Evolutionary conservation across 2,888 invertebrate species (phyloP), one percentile per base, ranked within the genome.

Genomic region (Abscondita cerata): DNA sequence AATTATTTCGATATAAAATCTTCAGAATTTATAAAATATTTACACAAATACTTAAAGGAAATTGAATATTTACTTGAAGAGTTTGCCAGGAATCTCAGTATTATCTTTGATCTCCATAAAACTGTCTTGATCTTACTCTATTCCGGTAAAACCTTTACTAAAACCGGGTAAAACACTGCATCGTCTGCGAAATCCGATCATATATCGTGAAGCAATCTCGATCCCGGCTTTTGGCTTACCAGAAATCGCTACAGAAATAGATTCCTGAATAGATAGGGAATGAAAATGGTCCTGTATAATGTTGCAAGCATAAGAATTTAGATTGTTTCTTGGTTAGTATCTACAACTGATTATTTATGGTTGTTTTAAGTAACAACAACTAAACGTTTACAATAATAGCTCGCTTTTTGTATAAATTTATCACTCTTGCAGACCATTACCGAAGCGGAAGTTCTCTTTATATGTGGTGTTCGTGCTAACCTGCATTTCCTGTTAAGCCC

Each of bases 161-260:
- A 70, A 71, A 72, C 68, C 61, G 64, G 64, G 70, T 73, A 71
- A 74, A 73, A 72, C 73, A 73, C 70, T 76, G 78, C 78, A 76
- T 71, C 71, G 76, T 78, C 75, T 75, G 77, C 78, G 72, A 76
- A 78, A 78, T 76, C 76, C 74, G 71, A 68, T 73, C 75, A 75
- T 76, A 76, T 78, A 77, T 76, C 72, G 70, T 71, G 71, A 66
- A 64, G 68, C 75, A 76, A 80, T 79, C 79, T 79, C 74, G 77
- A 78, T 78, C 76, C 77, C 66, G 75, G 78, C 78, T 79, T 80
- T 79, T 79, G 79, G 80, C 79, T 80, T 79, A 79, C 80, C 80
- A 80, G 78, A 79, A 80, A 80, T 79, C 78, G 78, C 61, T 73
- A 74, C 73, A 69, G 73, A 63, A 70, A 72, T 72, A 71, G 71